A percentile compares a stretch with the other conserved stretches of the same genome.
Conservation (phyloP, 2,113 vertebrate species). For the Micronisus gabar region DNA sequence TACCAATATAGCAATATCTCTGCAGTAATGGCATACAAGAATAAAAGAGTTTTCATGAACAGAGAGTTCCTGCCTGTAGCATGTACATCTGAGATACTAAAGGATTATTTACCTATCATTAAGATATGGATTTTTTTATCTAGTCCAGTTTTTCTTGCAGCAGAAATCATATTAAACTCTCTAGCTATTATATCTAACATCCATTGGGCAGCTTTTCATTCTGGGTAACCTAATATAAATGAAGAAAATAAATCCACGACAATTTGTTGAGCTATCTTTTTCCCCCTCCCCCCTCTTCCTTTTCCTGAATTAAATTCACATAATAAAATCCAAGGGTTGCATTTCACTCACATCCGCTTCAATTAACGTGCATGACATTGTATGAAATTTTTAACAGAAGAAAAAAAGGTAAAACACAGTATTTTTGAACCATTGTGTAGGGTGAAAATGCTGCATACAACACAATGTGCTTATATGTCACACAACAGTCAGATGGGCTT, state of each 20-base stretch:
- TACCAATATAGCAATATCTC: slow-evolving; percentile 55
- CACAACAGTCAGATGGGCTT: not conserved
- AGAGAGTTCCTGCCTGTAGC: slow-evolving; percentile 60
- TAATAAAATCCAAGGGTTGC: not conserved
- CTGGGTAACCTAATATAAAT: slow-evolving; percentile 51
- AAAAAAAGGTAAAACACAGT: not conserved
- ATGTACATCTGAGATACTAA: slow-evolving; percentile 58
- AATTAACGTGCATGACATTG: not conserved
- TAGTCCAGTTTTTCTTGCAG: slow-evolving; percentile 63
- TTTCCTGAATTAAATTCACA: not conserved
- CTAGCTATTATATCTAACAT: slow-evolving; percentile 48
- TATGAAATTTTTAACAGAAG: slow-evolving; percentile 2
- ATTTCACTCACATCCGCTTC: not conserved
- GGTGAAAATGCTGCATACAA: not conserved
- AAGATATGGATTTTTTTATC: slow-evolving; percentile 70
- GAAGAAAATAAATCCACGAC: slow-evolving; percentile 61
- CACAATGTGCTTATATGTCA: not conserved
- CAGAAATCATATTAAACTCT: slow-evolving; percentile 64
- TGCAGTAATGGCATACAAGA: slow-evolving; percentile 55
- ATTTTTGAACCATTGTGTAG: not conserved
- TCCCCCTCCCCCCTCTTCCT: not conserved
- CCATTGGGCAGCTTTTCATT: slow-evolving; percentile 51
- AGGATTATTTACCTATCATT: slow-evolving; percentile 72
- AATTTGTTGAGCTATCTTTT: slow-evolving; percentile 49
- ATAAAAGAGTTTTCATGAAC: slow-evolving; percentile 65